Conservation (phyloP, 2,113 vertebrate genomes). For the Xerus inauris region DNA sequence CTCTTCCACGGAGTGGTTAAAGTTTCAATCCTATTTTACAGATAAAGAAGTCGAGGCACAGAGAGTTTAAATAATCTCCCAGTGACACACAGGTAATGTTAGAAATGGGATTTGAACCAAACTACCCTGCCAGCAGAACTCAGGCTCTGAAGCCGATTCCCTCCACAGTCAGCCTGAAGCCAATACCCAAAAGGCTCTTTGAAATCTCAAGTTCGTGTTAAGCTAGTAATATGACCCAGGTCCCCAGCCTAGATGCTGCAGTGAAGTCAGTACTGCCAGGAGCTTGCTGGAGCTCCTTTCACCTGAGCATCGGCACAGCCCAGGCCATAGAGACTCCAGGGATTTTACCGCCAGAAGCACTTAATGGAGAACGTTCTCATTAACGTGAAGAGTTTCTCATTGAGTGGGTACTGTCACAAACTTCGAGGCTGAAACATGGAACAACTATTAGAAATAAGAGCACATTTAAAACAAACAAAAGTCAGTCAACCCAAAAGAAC, state of each 20-base stretch:
- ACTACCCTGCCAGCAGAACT: too few relatives aligned
- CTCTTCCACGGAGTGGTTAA: background rate
- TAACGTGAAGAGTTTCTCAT: background rate
- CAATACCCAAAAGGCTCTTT: background rate
- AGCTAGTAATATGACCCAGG: background rate
- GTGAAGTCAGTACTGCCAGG: background rate
- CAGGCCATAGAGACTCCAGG: too few relatives aligned
- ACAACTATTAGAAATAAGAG: background rate
- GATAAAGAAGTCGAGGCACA: background rate
- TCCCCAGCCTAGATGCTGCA: rapidly evolving
- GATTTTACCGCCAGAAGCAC: background rate
- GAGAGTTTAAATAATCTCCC: background rate
- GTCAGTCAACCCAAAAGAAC: background rate
- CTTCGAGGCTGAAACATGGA: background rate
- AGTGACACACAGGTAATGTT: background rate
- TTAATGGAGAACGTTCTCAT: background rate
- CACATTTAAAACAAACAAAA: background rate
- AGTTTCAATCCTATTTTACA: too few relatives aligned
- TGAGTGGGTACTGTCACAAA: background rate
- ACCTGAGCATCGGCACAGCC: background rate
- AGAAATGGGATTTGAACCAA: background rate
- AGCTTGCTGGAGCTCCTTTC: too few relatives aligned
- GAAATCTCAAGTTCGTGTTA: background rate
- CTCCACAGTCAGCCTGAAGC: background rate
- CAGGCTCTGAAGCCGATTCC: background rate